Base-by-base conservation (phyloP, 2,888 invertebrate genomes). In the Amblyjoppa fuscipennis region DNA sequence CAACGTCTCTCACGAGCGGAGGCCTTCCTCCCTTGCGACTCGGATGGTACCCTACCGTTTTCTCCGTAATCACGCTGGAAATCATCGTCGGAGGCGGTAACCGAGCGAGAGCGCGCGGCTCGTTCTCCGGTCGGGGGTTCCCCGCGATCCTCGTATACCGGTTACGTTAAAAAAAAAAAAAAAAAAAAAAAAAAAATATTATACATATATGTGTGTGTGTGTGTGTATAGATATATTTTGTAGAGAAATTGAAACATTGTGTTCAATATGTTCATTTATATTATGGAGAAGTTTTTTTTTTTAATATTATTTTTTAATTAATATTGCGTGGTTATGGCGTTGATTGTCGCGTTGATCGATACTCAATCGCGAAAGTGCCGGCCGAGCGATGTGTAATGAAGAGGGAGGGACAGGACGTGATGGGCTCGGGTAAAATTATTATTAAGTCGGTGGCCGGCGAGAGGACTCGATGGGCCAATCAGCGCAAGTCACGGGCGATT, bases 401-500 rank as follows among this genome's bases (percentile, higher is more conserved):
- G 38, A 74, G 6, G 31, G 49, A 34, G 20, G 34, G 49, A 66
- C 25, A 9, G 45, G 53, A 5, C 59, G 38, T n/a, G 25, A 25
- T 38, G 34, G 34, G 16, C 31, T 16, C 66, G 59, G 20, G 64
- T 53, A 34, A 5, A 61, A 76, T 81, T 77, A 78, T 78, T 78
- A 81, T 78, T 78, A 74, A 81, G 78, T 78, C 76, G 76, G 80
- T 85, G 34, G 82, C 75, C 53, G 41, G 9, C 80, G 79, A 83
- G 76, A 11, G 41, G 7, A 53, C 68, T 59, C 80, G 70, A 80
- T 76, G 82, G 41, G 79, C 84, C 86, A 82, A 87, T 84, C 84
- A 78, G 86, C 66, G 79, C 84, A 87, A 87, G 82, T 84, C 84
- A 84, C 82, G 83, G 49, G 79, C 76, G 71, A 28, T 71, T 76